Percentiles rank a stretch among this genome's conserved stretches.
These are phyloP conservation scores for Caenorhabditis latens DNA, from an alignment of 1,140 invertebrate species.

Conservation along the genomic window DNA sequence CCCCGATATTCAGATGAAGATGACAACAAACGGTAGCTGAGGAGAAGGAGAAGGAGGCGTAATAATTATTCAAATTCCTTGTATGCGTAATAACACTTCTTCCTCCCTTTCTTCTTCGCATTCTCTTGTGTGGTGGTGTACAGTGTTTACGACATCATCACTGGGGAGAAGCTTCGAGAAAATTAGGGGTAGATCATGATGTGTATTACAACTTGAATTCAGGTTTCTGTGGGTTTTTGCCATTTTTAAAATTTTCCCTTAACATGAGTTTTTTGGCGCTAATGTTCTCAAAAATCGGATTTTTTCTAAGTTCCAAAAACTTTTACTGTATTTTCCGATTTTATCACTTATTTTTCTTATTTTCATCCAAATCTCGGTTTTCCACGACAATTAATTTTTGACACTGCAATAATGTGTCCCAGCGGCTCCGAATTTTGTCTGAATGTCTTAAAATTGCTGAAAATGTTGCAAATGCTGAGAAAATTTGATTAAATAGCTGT, in stretches of 20 bases:
- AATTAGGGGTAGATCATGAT: not conserved
- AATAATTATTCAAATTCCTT: slow-evolving; percentile 56
- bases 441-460: too few relatives aligned
- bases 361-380: too few relatives aligned
- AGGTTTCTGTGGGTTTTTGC: not conserved
- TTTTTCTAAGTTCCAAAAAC: too few relatives aligned
- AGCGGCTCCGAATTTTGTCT: too few relatives aligned
- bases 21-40: slow-evolving; percentile 50
- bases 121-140: not conserved
- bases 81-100: slow-evolving; percentile 39
- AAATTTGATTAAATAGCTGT: too few relatives aligned
- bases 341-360: too few relatives aligned
- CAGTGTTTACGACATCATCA: slow-evolving; percentile 3
- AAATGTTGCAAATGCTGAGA: too few relatives aligned
- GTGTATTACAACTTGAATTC: slow-evolving; percentile 3
- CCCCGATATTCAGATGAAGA: slow-evolving; percentile 35
- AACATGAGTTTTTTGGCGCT: too few relatives aligned
- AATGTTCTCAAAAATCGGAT: not conserved
- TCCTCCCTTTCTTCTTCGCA: not conserved
- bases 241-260: not conserved
- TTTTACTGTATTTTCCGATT: too few relatives aligned
- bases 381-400: too few relatives aligned
- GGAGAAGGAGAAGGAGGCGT: slow-evolving; percentile 1
- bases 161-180: not conserved
- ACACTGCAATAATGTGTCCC: too few relatives aligned